phyloP scores from a whole-genome alignment of 1,140 invertebrate species.

The Pectinophora gossypiella region DNA sequence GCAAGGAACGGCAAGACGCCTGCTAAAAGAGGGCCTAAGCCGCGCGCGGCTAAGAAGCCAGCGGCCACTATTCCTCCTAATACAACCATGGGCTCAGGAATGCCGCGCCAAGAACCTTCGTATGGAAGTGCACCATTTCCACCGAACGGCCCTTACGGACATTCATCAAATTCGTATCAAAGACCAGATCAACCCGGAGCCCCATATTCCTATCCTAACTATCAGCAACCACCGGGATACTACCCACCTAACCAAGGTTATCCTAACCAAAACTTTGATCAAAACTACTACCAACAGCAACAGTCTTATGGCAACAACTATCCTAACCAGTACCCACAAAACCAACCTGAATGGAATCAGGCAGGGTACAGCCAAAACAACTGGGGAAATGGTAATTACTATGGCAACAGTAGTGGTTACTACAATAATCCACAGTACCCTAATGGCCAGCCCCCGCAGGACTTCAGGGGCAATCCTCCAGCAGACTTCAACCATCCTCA shows the following conservation, averaged over 20 bases:
- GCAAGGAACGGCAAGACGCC: constrained; percentile 37
- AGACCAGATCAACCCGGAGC: constrained; percentile 38
- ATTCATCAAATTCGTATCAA: constrained; percentile 25
- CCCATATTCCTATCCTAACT: constrained; percentile 55
- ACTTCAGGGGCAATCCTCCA: constrained; percentile 27
- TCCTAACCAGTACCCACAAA: constrained; percentile 53
- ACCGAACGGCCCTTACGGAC: constrained; percentile 40
- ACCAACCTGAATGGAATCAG: constrained; percentile 36
- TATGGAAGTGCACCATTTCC: constrained; percentile 33
- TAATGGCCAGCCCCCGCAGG: constrained; percentile 41
- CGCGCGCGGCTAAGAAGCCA: constrained; percentile 72
- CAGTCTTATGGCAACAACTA: constrained; percentile 44
- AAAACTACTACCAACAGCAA: constrained; percentile 59
- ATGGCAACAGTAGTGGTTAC: constrained; percentile 52
- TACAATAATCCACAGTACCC: constrained; percentile 60
- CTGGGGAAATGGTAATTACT: constrained; percentile 56
- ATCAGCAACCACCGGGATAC: constrained; percentile 39
- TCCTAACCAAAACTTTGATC: constrained; percentile 59
- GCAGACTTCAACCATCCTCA: constrained; percentile 36
- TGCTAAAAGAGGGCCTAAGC: constrained; percentile 33
- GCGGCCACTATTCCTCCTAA: constrained; percentile 82
- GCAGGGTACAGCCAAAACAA: constrained; percentile 59
- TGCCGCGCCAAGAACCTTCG: constrained; percentile 27
- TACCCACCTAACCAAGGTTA: constrained; percentile 62
- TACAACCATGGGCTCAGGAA: constrained; percentile 42